Percentiles rank a stretch among this genome's conserved stretches.
Evolutionary conservation across 2,797 vertebrate genomes (phyloP).

Genomic region (Dendrocincla fuliginosa): DNA sequence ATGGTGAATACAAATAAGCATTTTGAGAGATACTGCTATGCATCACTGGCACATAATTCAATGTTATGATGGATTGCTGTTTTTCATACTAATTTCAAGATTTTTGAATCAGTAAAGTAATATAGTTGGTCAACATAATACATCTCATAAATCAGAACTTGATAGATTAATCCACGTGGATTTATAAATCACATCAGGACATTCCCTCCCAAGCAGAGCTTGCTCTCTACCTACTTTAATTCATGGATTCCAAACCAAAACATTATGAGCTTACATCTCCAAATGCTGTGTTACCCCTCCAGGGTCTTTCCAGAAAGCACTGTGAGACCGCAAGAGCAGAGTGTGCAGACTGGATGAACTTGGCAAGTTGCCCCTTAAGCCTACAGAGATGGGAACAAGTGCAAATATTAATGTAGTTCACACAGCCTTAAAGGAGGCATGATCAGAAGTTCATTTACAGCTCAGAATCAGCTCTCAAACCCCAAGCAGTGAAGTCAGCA

Average conservation of each 20-base stretch:
- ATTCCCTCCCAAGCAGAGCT: conserved; percentile 18
- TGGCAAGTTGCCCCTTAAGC: background rate
- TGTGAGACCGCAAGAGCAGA: conserved; percentile 6
- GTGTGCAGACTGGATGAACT: background rate
- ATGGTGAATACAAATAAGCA: background rate
- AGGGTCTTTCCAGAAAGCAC: background rate
- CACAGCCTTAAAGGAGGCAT: background rate
- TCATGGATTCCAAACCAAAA: background rate
- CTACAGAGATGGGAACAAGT: background rate
- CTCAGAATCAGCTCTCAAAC: background rate
- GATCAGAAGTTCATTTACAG: background rate
- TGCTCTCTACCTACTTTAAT: conserved; percentile 12
- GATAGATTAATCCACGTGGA: conserved; percentile 20
- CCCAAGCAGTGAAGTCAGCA: background rate
- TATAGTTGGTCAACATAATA: conserved; percentile 12
- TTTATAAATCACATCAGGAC: conserved; percentile 36
- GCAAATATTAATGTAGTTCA: background rate
- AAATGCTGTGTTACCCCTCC: background rate
- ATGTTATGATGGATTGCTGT: background rate
- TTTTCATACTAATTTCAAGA: background rate
- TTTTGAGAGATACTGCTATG: background rate
- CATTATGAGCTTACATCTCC: background rate
- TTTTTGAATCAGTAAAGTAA: conserved; percentile 6
- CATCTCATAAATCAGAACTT: conserved; percentile 51
- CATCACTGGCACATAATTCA: background rate